Base-by-base conservation (phyloP, 1,140 invertebrate species). In the Polypedilum pembai region DNA sequence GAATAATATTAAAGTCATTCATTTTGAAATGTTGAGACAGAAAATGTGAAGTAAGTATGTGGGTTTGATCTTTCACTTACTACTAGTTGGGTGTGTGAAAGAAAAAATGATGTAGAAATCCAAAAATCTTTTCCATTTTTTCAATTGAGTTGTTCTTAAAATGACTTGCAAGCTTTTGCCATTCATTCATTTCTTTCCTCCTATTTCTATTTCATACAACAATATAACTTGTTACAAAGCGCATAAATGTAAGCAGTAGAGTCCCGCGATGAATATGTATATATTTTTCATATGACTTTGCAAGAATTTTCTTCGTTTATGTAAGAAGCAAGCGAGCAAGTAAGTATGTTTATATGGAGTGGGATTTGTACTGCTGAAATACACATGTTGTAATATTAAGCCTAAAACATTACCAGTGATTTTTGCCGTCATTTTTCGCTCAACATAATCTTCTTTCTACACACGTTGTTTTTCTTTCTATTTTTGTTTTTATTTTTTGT, bases 121-220 rank as follows among this genome's bases (percentile, higher is more conserved):
- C 45, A 56, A 56, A 15, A 21, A n/a, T 20, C 65, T n/a, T 7
- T 69, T 69, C 10, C 65, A 69, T 69, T 56, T 33, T 69, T 69
- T 69, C 65, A 69, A 69, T 69, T 69, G 65, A 69, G 65, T 69
- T 69, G 65, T 69, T 69, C 20, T 21, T 10, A 18, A 69, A 69
- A 69, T 69, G 65, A 69, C 17, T 69, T 69, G 65, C 20, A 21
- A 20, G 20, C 45, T 56, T 15, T 15, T 56, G n/a, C 45, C n/a
- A 12, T 56, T 56, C 45, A 4, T 56, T n/a, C 45, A n/a, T 56
- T 56, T 56, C 12, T 56, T 45, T 45, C 41, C 41, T 45, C n/a
- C n/a, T 56, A 56, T 56, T 33, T 33, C 24, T 33, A 33, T 33
- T 33, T 33, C 5, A 33, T 33, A 33, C 24, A 33, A 33, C 24